Conservation (phyloP, 2,797 vertebrate species). For the Toxotes lorentzi region DNA sequence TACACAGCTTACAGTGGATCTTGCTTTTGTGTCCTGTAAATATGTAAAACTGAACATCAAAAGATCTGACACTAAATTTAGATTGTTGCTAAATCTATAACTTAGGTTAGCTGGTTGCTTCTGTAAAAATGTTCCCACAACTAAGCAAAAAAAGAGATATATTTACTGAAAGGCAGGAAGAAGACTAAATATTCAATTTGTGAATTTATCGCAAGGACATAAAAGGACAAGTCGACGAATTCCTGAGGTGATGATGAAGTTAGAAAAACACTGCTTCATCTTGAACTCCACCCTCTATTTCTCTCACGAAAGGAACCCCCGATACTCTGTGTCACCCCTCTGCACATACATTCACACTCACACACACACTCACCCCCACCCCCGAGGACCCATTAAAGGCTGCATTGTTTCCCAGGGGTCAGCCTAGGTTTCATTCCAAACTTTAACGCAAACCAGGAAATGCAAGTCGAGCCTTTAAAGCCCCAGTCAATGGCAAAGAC, state of each 20-base stretch:
- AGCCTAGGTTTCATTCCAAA: conserved; percentile 90
- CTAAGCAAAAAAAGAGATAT: neutral
- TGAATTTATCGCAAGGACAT: conserved; percentile 67
- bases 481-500: conserved; percentile 34
- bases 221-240: conserved; percentile 80
- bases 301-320: conserved; percentile 64
- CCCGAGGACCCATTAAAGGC: conserved; percentile 90
- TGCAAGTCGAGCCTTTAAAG: conserved; percentile 77
- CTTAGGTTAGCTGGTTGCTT: neutral
- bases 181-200: conserved; percentile 7
- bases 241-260: conserved; percentile 76
- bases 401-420: conserved; percentile 92
- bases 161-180: neutral
- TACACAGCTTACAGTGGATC: neutral
- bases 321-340: conserved; percentile 33
- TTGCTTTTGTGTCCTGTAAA: too few relatives aligned
- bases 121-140: neutral
- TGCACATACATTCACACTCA: conserved; percentile 16
- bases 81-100: neutral
- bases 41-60: neutral
- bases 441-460: conserved; percentile 88
- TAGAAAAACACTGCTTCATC: conserved; percentile 88
- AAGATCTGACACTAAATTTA: neutral
- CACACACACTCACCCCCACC: conserved; percentile 74
- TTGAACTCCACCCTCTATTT: conserved; percentile 91